Conservation (phyloP, 2,797 vertebrate genomes). For the Phrynocephalus vlangalii region DNA sequence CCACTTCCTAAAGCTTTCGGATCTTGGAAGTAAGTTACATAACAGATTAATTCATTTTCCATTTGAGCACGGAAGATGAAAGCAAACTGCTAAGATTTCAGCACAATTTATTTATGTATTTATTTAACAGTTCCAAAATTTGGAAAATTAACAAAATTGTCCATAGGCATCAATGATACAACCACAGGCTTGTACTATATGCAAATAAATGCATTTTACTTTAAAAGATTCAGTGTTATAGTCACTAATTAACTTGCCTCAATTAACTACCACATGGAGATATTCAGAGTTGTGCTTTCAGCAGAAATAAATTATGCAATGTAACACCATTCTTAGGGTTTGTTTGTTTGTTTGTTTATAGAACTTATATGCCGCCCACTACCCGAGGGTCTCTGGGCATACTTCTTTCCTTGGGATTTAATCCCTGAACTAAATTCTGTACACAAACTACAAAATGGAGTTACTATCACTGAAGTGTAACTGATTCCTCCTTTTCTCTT, state of each 20-base stretch:
- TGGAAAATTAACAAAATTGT: constrained; percentile 67
- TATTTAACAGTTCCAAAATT: constrained; percentile 57
- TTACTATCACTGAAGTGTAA: constrained; percentile 40
- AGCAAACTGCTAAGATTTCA: constrained; percentile 65
- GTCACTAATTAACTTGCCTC: constrained; percentile 30
- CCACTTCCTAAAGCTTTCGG: not conserved
- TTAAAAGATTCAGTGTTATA: constrained; percentile 61
- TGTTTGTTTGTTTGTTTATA: too few species aligned
- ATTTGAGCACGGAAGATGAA: constrained; percentile 61
- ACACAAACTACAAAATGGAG: constrained; percentile 48
- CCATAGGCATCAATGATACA: constrained; percentile 57
- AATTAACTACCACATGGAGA: constrained; percentile 42
- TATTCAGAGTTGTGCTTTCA: constrained; percentile 67
- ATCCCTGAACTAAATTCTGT: constrained; percentile 48
- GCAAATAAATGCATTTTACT: constrained; percentile 54
- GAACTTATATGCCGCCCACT: too few species aligned
- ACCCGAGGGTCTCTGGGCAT: not conserved
- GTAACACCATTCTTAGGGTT: constrained; percentile 43
- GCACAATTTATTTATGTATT: constrained; percentile 66
- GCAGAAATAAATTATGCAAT: constrained; percentile 36
- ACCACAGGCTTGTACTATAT: constrained; percentile 48
- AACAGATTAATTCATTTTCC: constrained; percentile 48
- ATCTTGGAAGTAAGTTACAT: constrained; percentile 36
- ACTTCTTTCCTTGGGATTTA: constrained; percentile 43
- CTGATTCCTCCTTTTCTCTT: constrained; percentile 49